These are phyloP conservation scores for Rhopalosiphum maidis DNA, from an alignment of 1,140 invertebrate species.

Conservation along the genomic window DNA sequence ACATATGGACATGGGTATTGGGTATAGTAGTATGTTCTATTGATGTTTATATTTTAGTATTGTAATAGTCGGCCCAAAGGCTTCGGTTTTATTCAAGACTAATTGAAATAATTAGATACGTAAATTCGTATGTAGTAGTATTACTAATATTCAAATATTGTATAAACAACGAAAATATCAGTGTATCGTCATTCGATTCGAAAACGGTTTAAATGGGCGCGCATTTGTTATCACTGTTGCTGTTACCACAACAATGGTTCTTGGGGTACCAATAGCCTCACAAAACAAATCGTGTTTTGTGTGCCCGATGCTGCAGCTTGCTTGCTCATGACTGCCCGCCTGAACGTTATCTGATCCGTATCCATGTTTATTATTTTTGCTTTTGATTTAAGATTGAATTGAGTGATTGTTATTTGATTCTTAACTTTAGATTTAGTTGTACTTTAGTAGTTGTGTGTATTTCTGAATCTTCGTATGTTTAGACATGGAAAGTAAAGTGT, in stretches of 20 bases:
- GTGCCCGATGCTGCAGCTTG: too few species aligned
- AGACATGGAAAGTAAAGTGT: constrained; percentile 47
- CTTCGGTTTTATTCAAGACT: too few species aligned
- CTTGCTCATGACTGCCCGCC: too few species aligned
- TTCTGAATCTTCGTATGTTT: not conserved
- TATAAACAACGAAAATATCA: not conserved
- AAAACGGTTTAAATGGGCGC: not conserved
- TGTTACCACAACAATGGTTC: not conserved
- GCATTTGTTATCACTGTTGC: not conserved
- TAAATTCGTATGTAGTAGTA: not conserved
- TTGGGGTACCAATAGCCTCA: not conserved
- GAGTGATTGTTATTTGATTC: not conserved
- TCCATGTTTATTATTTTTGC: not conserved
- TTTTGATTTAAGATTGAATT: not conserved
- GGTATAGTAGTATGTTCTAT: too few species aligned
- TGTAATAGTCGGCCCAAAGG: too few species aligned
- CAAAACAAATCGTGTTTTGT: not conserved
- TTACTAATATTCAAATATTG: too few species aligned
- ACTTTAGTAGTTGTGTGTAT: not conserved
- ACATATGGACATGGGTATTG: too few species aligned
- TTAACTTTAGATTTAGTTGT: too few species aligned
- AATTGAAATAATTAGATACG: too few species aligned
- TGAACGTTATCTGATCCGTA: not conserved
- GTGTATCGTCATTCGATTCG: not conserved
- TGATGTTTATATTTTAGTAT: too few species aligned